Percentiles rank a stretch among this genome's conserved stretches.
Evolutionary conservation across 1,140 invertebrate genomes (phyloP).

Genomic region (Sesamia nonagrioides): DNA sequence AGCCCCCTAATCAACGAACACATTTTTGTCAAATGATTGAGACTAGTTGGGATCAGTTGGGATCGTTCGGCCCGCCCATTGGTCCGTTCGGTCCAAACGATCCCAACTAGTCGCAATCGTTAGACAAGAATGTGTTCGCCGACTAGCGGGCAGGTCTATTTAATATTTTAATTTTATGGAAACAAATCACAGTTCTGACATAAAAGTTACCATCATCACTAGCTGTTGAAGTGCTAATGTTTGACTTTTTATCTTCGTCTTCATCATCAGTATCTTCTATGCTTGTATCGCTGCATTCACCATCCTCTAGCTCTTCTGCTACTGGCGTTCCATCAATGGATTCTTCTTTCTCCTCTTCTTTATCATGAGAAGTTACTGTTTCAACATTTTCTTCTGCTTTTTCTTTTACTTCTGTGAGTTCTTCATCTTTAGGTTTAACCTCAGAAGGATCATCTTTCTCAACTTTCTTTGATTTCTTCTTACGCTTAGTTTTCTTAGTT

Average conservation of each 20-base stretch:
- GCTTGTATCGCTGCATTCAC: constrained; percentile 89
- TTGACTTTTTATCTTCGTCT: constrained; percentile 60
- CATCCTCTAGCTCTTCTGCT: constrained; percentile 87
- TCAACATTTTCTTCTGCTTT: constrained; percentile 45
- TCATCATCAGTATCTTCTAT: constrained; percentile 63
- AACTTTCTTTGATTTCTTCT: constrained; percentile 46
- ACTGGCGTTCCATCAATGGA: constrained; percentile 36
- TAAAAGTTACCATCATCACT: constrained; percentile 80
- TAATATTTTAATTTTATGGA: background rate
- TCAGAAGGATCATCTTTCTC: constrained; percentile 52
- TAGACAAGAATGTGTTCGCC: no score
- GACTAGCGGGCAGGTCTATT: background rate
- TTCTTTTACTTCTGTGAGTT: constrained; percentile 37
- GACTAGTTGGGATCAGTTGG: no score
- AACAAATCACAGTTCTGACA: constrained; percentile 11
- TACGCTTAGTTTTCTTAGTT: constrained; percentile 1
- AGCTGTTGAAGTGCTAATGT: constrained; percentile 71
- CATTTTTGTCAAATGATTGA: no score
- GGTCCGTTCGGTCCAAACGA: no score
- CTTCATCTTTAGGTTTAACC: constrained; percentile 55
- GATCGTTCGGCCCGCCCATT: no score
- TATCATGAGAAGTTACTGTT: background rate
- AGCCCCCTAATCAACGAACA: no score
- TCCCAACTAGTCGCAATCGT: no score
- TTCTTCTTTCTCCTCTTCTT: constrained; percentile 53